Evolutionary conservation across 2,113 vertebrate genomes (phyloP).

Genomic region (Apistogramma diplotaenia): DNA sequence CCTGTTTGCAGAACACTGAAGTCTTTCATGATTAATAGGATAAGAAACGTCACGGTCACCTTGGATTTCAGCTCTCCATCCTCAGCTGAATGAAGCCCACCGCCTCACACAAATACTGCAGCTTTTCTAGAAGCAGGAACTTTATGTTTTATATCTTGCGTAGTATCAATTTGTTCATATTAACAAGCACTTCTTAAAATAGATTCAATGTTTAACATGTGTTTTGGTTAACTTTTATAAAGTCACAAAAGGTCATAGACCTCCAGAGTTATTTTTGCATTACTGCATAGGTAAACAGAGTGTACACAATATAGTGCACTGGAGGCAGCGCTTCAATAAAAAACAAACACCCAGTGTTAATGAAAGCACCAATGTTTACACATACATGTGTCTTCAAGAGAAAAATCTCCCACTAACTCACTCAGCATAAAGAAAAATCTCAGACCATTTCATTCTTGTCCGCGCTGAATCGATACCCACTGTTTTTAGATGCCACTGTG

Average conservation of each 20-base stretch:
- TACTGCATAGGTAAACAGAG: neutral
- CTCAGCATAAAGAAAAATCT: neutral
- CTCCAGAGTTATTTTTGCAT: neutral
- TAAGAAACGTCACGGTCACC: neutral
- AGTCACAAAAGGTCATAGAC: neutral
- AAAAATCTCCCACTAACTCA: neutral
- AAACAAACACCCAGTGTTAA: neutral
- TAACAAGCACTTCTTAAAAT: neutral
- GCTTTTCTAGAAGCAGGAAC: too few species aligned
- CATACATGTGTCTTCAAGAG: neutral
- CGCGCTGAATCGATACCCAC: neutral
- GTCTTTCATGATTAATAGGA: neutral
- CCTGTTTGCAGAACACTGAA: neutral
- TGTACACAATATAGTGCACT: too few species aligned
- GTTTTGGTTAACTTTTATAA: neutral
- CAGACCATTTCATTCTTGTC: neutral
- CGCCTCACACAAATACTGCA: neutral
- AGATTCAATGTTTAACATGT: neutral
- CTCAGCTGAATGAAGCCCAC: neutral
- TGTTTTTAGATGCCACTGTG: neutral
- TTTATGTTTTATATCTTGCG: too few species aligned
- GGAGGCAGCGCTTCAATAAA: neutral
- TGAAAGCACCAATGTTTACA: neutral
- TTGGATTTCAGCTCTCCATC: neutral
- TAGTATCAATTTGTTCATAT: neutral